Base-by-base conservation (phyloP, 2,797 vertebrate species). In the Lates japonicus region DNA sequence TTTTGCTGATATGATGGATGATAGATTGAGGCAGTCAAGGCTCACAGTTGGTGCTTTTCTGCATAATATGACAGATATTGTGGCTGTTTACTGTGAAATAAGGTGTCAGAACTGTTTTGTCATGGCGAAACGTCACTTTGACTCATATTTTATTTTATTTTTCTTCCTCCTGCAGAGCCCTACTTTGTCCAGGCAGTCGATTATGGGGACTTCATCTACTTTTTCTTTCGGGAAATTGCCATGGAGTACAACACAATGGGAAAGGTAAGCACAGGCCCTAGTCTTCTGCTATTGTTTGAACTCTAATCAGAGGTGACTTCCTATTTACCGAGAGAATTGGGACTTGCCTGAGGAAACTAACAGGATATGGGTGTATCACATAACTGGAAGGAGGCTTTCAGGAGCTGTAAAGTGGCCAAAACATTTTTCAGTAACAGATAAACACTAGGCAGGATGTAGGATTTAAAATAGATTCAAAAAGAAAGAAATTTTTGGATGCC, bases 161-260 rank as follows among this genome's bases (percentile, higher is more conserved):
- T 46, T 59, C 25, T 22, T 55, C 29, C 16, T 44, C 76, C 86
- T 82, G 44, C 93, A 99, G 98, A 99, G 88, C 98, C 98, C 0
- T 98, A 98, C 88, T 99, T 99, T 87, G 96, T 99, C 70, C 98
- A 99, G 89, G 98, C 98, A 0, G 96, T 99, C 75, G 94, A 99
- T 93, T 99, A 99, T 39, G 96, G 96, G 39, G 96, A 97, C 91
- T 99, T 98, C 88, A 99, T 99, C 94, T 99, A 99, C 93, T 99
- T 99, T 93, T 99, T 99, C 96, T 99, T 97, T 95, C 97, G 98
- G 83, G 98, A 99, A 95, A 99, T 99, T 85, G 98, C 98, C 0
- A 98, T 99, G 93, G 98, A 99, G 83, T 99, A 99, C 95, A 99
- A 99, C 95, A 98, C 96, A 92, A 99, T 99, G 97, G 98, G 98